These are phyloP conservation scores for Leucopsar rothschildi DNA, from an alignment of 2,113 vertebrate species.

Conservation along the genomic window DNA sequence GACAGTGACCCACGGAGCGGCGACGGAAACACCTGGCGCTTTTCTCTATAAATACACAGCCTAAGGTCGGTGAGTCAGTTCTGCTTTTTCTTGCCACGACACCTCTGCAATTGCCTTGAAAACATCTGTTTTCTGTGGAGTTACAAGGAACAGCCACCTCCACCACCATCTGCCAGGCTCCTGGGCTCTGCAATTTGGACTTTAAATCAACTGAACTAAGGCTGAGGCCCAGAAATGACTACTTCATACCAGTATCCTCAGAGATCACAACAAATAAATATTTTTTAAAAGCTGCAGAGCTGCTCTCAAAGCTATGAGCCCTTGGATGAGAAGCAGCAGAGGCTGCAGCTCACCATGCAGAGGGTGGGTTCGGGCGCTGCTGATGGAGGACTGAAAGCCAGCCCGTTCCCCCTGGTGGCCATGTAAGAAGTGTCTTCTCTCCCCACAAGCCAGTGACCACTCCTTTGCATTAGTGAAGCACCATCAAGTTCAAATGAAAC, in stretches of 20 bases:
- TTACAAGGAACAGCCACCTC: not conserved
- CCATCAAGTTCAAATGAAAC: not conserved
- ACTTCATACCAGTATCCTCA: not conserved
- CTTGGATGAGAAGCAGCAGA: not conserved
- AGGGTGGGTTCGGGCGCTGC: not conserved
- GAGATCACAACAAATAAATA: not conserved
- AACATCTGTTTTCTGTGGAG: not conserved
- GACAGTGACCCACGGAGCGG: rapidly evolving
- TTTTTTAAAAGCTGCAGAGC: not conserved
- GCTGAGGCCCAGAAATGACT: not conserved
- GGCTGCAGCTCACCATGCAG: rapidly evolving
- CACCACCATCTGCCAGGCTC: not conserved
- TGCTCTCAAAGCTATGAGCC: not conserved
- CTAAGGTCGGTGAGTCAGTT: not conserved
- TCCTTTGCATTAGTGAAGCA: not conserved
- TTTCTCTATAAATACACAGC: not conserved
- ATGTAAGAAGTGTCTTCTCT: rapidly evolving
- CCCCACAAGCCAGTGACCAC: rapidly evolving
- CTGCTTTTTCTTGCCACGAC: not conserved
- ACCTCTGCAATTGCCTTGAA: not conserved
- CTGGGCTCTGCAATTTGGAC: not conserved
- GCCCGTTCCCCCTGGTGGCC: rapidly evolving
- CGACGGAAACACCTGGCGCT: not conserved
- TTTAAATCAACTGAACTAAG: not conserved
- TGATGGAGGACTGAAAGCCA: not conserved